A percentile compares a stretch with the other conserved stretches of the same genome.
Evolutionary conservation across 2,113 vertebrate species (phyloP).

Genomic region (Myrmophylax atrothorax): DNA sequence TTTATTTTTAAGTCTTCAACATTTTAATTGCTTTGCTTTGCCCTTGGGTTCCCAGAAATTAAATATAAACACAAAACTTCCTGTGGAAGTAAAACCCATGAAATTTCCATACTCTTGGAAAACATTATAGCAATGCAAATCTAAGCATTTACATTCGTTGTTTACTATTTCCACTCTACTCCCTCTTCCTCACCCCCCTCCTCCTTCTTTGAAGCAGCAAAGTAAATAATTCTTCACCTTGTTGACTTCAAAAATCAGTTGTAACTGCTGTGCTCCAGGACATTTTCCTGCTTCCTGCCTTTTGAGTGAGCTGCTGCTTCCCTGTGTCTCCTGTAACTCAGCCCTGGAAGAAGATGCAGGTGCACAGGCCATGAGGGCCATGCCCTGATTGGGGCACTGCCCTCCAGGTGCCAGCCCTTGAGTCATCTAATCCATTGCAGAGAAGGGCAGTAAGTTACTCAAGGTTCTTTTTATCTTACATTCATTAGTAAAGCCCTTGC

Average conservation of each 20-base stretch:
- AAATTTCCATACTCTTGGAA: background rate
- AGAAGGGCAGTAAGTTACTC: background rate
- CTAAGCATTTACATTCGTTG: background rate
- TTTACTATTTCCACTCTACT: background rate
- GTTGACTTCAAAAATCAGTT: background rate
- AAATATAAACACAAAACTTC: constrained; percentile 27
- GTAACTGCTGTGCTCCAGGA: background rate
- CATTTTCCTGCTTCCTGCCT: background rate
- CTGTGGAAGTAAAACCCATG: background rate
- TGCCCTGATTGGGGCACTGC: background rate
- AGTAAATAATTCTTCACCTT: background rate
- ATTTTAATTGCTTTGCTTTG: constrained; percentile 60
- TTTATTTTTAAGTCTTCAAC: constrained; percentile 57
- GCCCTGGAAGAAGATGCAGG: background rate
- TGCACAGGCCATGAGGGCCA: background rate
- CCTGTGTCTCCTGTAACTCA: rapidly evolving
- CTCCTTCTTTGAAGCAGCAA: background rate
- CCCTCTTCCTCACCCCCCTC: background rate
- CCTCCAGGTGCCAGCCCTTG: background rate
- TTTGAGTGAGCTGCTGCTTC: background rate
- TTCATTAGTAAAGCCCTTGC: background rate
- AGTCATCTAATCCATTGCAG: background rate
- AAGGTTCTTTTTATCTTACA: background rate
- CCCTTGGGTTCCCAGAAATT: constrained; percentile 49
- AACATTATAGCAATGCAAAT: background rate